Conservation (phyloP, 2,888 invertebrate genomes). For the Belgica antarctica region DNA sequence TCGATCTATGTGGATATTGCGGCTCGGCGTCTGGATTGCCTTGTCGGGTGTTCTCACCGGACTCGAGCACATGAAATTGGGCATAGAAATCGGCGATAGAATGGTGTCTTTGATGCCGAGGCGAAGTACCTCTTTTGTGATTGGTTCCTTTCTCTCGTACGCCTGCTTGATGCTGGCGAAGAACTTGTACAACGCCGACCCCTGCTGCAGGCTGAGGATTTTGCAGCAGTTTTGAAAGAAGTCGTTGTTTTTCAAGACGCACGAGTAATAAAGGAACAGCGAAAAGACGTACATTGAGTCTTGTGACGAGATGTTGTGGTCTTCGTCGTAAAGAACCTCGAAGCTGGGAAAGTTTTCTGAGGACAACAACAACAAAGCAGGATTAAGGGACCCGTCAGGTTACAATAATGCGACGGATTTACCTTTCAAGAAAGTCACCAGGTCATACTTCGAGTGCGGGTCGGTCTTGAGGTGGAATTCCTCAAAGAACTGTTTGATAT, state of each 20-base stretch:
- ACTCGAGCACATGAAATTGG: conserved; percentile 13
- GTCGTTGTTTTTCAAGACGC: conserved; percentile 49
- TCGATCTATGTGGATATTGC: conserved; percentile 50
- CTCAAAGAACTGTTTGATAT: conserved; percentile 51
- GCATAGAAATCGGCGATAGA: conserved; percentile 47
- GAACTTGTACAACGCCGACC: conserved; percentile 50
- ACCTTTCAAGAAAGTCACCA: not conserved
- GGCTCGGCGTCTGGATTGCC: conserved; percentile 51
- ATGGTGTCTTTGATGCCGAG: not conserved
- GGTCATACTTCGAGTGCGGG: conserved; percentile 16
- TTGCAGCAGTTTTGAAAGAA: conserved; percentile 51
- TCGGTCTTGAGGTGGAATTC: conserved; percentile 45
- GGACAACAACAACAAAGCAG: not conserved
- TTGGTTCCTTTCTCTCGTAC: not conserved
- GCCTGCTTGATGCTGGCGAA: conserved; percentile 45
- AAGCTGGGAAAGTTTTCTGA: conserved; percentile 51
- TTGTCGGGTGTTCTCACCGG: conserved; percentile 44
- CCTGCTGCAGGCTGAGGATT: conserved; percentile 48
- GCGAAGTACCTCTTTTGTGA: not conserved
- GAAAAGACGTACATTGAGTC: conserved; percentile 53
- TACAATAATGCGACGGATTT: not conserved
- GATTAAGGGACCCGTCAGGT: not conserved
- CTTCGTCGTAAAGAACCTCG: conserved; percentile 47
- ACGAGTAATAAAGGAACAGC: conserved; percentile 52
- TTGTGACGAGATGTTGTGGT: conserved; percentile 47